phyloP scores from a whole-genome alignment of 2,888 invertebrate species.

The Eupithecia inturbata region DNA sequence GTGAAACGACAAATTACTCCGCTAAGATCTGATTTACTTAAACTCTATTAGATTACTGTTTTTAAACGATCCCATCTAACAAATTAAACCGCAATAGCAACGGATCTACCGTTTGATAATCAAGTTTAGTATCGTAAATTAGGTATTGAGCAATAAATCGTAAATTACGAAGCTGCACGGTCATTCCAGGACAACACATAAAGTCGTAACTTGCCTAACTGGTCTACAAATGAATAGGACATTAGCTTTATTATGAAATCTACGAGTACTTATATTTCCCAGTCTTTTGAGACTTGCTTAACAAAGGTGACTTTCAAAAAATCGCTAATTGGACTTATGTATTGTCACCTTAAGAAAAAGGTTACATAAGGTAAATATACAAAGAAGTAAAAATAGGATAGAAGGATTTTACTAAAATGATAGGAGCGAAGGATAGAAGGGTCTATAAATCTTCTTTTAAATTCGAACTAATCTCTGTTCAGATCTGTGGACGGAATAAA shows the following conservation, averaged over 20 bases:
- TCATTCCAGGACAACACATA: background rate
- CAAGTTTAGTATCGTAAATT: background rate
- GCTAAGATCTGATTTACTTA: too few species aligned
- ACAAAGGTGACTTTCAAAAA: background rate
- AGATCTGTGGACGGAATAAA: too few species aligned
- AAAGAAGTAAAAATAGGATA: too few species aligned
- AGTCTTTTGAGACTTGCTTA: background rate
- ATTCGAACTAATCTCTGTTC: too few species aligned
- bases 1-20: too few species aligned
- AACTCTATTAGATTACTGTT: background rate
- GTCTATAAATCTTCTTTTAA: too few species aligned
- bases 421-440: too few species aligned
- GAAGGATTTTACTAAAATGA: too few species aligned
- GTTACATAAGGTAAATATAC: too few species aligned
- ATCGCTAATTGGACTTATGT: too few species aligned
- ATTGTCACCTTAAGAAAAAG: too few species aligned
- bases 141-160: background rate
- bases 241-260: background rate
- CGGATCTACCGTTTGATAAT: background rate
- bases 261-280: background rate
- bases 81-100: background rate
- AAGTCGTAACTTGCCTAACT: background rate
- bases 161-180: background rate
- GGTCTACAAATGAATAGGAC: conserved; percentile 1
- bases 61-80: background rate